phyloP scores from a whole-genome alignment of 2,888 invertebrate species.

The Ormyrus labotus region DNA sequence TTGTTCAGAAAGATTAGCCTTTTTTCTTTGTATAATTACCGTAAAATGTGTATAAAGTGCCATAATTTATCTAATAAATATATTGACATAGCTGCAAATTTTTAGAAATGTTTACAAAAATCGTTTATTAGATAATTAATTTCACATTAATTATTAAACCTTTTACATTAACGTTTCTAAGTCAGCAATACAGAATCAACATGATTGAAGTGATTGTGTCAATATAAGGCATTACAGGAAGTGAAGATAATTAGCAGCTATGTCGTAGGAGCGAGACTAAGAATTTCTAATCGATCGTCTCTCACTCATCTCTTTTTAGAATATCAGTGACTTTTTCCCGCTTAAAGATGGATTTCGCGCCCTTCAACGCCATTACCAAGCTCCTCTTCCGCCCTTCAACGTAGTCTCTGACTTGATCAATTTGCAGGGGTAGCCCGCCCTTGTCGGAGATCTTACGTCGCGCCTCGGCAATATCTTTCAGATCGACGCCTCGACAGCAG shows the following conservation, averaged over 20 bases:
- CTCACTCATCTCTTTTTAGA: constrained; percentile 6
- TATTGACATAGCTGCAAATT: background rate
- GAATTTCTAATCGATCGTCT: background rate
- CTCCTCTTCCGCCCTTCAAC: constrained; percentile 88
- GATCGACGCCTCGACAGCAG: constrained; percentile 90
- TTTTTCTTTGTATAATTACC: background rate
- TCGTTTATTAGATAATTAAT: background rate
- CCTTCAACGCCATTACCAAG: constrained; percentile 89
- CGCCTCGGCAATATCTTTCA: constrained; percentile 86
- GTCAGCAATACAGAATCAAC: background rate
- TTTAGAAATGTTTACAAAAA: background rate
- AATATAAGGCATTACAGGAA: too few species aligned
- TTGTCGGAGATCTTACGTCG: constrained; percentile 84
- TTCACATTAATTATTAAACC: background rate
- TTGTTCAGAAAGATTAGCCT: background rate
- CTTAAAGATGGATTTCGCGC: constrained; percentile 77
- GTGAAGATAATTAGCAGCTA: too few species aligned
- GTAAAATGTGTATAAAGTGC: constrained; percentile 5
- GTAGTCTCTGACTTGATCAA: constrained; percentile 86
- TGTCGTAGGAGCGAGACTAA: too few species aligned
- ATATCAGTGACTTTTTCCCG: background rate
- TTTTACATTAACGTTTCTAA: background rate
- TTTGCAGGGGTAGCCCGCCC: constrained; percentile 86
- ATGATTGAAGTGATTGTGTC: too few species aligned
- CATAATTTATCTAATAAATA: constrained; percentile 8